Base-by-base conservation (phyloP, 2,797 vertebrate genomes). In the Bovichtus variegatus region DNA sequence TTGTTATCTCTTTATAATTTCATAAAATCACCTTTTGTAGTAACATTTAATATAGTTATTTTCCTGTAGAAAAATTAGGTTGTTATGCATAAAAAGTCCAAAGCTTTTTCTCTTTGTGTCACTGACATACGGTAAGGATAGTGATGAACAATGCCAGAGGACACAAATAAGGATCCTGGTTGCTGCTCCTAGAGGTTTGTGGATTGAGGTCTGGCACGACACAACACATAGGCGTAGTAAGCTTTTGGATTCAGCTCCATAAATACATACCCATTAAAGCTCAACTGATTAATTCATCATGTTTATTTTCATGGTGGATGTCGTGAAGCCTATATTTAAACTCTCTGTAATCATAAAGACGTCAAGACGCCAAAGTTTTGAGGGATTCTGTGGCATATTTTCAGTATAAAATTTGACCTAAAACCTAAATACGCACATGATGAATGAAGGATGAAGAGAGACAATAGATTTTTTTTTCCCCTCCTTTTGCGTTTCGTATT, bases 231-330 rank as follows among this genome's bases (percentile, higher is more conserved):
- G 46, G 49, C 54, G 12, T 49, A 55, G 64, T 40, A 31, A 78
- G 79, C 71, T 38, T 70, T 68, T 23, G 43, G 80, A 71, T 65
- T 54, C 55, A 64, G 62, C 65, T 71, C 71, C 83, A 87, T 73
- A 86, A 87, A 89, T 86, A 84, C 71, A 76, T 66, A 61, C 18
- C 73, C 74, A 84, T 88, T 80, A 78, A 82, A 81, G 79, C 76
- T 67, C 62, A 77, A 46, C 72, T 78, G 80, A 90, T 90, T 80
- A 85, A 90, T 90, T 89, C 77, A 87, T 86, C 83, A 80, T 83
- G 64, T 86, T 88, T 85, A 76, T 91, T 87, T 91, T 67, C 71
- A 79, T 53, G 60, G 50, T 53, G 78, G 62, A 82, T 86, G 79
- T 71, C 76, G 64, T 71, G 34, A 71, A 73, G 58, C 41, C 73